Conservation (phyloP, 2,113 vertebrate genomes). For the Neoarius graeffei region DNA sequence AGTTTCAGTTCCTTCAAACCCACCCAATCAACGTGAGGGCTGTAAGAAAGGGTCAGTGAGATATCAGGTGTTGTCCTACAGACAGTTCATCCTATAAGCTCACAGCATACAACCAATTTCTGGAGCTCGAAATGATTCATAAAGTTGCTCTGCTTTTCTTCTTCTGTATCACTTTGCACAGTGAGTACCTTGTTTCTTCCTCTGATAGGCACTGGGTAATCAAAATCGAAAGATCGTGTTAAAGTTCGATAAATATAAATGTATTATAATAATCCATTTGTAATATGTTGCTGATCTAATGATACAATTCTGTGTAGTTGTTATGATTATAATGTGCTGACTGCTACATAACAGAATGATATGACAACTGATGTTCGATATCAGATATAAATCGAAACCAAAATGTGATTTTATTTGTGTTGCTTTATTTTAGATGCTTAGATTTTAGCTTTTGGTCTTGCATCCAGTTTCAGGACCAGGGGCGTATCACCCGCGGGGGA, state of each 20-base stretch:
- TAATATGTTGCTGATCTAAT: neutral
- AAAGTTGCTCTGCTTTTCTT: slow-evolving; percentile 5
- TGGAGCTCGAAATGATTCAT: slow-evolving; percentile 11
- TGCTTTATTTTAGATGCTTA: neutral
- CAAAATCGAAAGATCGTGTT: neutral
- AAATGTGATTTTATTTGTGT: neutral
- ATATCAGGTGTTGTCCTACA: slow-evolving; percentile 2
- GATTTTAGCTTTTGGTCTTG: neutral
- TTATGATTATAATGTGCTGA: neutral
- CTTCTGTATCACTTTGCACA: slow-evolving; percentile 12
- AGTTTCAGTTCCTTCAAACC: slow-evolving; percentile 28
- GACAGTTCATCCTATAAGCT: neutral
- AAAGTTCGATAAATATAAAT: neutral
- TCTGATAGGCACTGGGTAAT: neutral
- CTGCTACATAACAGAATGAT: neutral
- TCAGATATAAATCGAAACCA: neutral
- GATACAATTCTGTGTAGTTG: neutral
- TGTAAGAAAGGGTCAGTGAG: neutral
- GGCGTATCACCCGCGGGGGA: no score
- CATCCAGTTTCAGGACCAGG: neutral
- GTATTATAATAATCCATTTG: neutral
- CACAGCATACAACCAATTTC: neutral
- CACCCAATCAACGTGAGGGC: neutral
- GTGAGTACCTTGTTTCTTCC: slow-evolving; percentile 37
- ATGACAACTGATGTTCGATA: neutral